phyloP scores from a whole-genome alignment of 2,888 invertebrate genomes.

The Oligia latruncula region DNA sequence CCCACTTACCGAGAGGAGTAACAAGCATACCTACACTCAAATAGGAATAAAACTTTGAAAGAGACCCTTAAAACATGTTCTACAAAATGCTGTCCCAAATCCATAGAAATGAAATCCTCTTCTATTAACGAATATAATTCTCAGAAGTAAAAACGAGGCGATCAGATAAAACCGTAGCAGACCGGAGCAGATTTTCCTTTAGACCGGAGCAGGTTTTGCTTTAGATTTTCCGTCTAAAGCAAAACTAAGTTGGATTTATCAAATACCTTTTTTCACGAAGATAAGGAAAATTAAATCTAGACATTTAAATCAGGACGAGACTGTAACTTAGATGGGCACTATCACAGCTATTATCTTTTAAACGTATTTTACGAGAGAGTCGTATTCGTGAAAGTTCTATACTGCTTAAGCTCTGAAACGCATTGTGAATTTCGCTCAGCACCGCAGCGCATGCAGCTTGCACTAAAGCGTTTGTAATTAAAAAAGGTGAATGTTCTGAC shows the following conservation, averaged over 20 bases:
- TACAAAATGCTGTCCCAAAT: not conserved
- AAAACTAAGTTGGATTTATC: conserved; percentile 21
- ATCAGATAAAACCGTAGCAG: conserved; percentile 21
- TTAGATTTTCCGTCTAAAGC: conserved; percentile 1
- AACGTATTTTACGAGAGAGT: conserved; percentile 57
- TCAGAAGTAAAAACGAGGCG: conserved; percentile 4
- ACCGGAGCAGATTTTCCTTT: conserved; percentile 1
- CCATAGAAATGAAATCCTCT: not conserved
- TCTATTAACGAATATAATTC: conserved; percentile 17
- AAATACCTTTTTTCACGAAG: conserved; percentile 29
- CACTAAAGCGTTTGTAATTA: conserved; percentile 74
- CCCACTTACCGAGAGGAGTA: too few species aligned
- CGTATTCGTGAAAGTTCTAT: conserved; percentile 45
- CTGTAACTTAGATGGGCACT: conserved; percentile 47
- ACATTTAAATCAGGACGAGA: conserved; percentile 45
- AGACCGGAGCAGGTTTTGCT: not conserved
- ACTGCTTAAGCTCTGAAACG: conserved; percentile 64
- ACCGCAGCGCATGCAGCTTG: conserved; percentile 54
- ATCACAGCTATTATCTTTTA: conserved; percentile 55
- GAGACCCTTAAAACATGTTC: not conserved
- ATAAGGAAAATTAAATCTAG: conserved; percentile 46
- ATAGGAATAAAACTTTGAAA: not conserved
- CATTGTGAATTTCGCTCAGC: conserved; percentile 72
- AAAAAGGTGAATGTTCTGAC: conserved; percentile 66
- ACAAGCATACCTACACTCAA: not conserved